phyloP scores from a whole-genome alignment of 1,140 invertebrate species.

The Drosophila nigromelanica region DNA sequence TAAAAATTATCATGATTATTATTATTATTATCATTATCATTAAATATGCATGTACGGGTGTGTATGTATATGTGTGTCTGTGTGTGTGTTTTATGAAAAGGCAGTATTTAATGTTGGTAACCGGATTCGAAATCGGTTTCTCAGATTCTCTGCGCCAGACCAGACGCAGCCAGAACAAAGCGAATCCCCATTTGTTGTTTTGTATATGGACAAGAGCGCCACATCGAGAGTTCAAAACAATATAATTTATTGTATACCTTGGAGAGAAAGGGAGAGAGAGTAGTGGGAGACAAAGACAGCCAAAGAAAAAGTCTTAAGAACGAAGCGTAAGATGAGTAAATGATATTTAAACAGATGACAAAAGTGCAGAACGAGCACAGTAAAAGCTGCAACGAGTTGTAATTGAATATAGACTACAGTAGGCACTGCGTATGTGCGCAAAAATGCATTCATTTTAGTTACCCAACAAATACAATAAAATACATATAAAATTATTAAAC shows the following conservation, averaged over 20 bases:
- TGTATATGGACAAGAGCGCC: constrained; percentile 2
- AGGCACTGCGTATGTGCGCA: background rate
- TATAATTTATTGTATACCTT: constrained; percentile 69
- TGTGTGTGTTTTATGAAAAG: constrained; percentile 11
- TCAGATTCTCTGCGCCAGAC: constrained; percentile 26
- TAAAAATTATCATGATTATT: constrained; percentile 43
- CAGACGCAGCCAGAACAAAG: constrained; percentile 41
- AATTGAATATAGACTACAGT: constrained; percentile 30
- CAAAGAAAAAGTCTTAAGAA: constrained; percentile 13
- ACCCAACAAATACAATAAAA: no score
- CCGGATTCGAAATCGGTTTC: constrained; percentile 48
- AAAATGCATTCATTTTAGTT: background rate
- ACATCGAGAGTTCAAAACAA: constrained; percentile 55
- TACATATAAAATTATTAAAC: no score
- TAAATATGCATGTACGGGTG: background rate
- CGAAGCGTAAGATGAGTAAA: constrained; percentile 19
- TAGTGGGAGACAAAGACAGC: background rate
- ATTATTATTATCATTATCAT: constrained; percentile 34
- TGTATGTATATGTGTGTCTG: background rate
- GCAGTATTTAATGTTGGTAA: constrained; percentile 45
- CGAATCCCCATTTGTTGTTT: constrained; percentile 29
- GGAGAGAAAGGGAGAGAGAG: constrained; percentile 23
- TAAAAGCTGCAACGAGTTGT: constrained; percentile 15
- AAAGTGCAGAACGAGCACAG: constrained; percentile 31
- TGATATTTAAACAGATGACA: constrained; percentile 40